phyloP scores from a whole-genome alignment of 2,797 vertebrate species.

The Sparidentex hasta region DNA sequence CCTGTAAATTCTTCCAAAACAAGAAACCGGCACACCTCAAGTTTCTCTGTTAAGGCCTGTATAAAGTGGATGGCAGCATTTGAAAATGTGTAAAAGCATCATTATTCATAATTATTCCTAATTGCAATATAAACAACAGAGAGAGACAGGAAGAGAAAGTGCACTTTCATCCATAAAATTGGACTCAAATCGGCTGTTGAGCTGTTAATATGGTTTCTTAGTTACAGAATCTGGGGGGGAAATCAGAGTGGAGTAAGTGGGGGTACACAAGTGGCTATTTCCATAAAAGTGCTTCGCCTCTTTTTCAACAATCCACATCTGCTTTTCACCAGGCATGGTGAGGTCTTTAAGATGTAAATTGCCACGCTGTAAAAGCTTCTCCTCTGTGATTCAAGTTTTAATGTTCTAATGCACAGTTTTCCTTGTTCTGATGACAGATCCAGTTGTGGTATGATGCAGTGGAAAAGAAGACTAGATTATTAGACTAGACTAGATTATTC shows the following conservation, averaged over 20 bases:
- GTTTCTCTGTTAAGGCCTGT: background rate
- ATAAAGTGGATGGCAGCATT: background rate
- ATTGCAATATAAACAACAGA: conserved; percentile 39
- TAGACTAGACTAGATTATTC: too few species aligned
- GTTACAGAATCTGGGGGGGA: conserved; percentile 52
- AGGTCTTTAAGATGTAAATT: conserved; percentile 57
- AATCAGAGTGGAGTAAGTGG: conserved; percentile 32
- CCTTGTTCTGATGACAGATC: conserved; percentile 11
- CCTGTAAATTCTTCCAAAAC: conserved; percentile 27
- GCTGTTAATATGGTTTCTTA: conserved; percentile 58
- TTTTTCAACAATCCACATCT: conserved; percentile 42
- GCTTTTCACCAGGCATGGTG: conserved; percentile 21
- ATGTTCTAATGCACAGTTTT: conserved; percentile 13
- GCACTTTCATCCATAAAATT: conserved; percentile 48
- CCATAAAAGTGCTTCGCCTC: conserved; percentile 43
- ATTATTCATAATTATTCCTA: conserved; percentile 30
- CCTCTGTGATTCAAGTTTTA: conserved; percentile 24
- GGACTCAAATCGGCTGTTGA: conserved; percentile 46
- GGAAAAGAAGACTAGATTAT: background rate
- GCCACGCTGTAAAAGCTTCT: background rate
- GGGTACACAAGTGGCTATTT: conserved; percentile 41
- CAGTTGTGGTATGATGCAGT: conserved; percentile 6
- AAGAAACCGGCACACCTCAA: background rate
- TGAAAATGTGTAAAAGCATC: conserved; percentile 16
- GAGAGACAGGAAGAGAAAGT: conserved; percentile 15